These are phyloP conservation scores for Bubalus kerabau DNA, from an alignment of 2,113 vertebrate species.

Conservation along the genomic window DNA sequence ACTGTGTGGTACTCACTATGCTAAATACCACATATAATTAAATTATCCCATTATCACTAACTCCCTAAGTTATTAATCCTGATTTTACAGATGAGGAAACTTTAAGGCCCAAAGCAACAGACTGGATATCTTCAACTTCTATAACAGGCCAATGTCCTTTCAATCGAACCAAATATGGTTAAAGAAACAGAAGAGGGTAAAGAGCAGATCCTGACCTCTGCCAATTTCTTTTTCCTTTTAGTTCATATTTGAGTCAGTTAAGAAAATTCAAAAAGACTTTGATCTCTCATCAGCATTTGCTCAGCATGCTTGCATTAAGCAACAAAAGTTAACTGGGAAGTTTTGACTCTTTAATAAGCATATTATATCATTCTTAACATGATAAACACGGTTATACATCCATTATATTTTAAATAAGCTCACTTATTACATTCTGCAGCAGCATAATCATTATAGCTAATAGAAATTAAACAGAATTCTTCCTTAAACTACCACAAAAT, in stretches of 20 bases:
- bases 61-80: background rate
- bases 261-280: background rate
- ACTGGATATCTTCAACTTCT: background rate
- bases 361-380: background rate
- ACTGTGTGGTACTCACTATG: background rate
- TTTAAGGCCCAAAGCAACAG: background rate
- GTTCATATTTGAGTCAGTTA: background rate
- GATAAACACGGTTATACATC: background rate
- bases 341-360: background rate
- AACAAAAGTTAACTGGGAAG: background rate
- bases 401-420: background rate
- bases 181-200: background rate
- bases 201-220: background rate
- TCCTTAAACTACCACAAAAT: background rate
- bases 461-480: background rate
- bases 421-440: background rate
- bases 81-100: background rate
- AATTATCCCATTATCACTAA: background rate
- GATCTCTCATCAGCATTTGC: background rate
- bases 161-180: background rate
- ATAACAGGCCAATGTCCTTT: background rate
- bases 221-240: background rate
- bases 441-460: background rate
- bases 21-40: background rate
- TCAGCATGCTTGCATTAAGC: background rate